A percentile compares a stretch with the other conserved stretches of the same genome.
Evolutionary conservation across 1,140 invertebrate genomes (phyloP).

Genomic region (Lepidurus apus): DNA sequence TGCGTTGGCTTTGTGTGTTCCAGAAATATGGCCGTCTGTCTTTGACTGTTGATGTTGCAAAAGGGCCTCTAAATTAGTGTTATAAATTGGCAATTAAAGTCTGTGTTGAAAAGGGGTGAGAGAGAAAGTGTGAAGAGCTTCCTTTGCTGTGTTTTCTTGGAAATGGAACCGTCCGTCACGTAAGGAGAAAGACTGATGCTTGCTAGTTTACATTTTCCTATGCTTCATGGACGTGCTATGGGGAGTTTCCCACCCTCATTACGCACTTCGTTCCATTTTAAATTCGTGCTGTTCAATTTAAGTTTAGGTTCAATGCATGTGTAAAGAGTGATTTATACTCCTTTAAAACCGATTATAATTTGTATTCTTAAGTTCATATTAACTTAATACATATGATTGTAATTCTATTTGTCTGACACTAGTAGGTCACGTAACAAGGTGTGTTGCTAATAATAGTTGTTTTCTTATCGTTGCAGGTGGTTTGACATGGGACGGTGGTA

Average conservation of each 20-base stretch:
- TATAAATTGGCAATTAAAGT: neutral
- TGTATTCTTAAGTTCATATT: too few relatives aligned
- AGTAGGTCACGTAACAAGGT: neutral
- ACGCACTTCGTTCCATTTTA: too few relatives aligned
- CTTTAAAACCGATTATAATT: too few relatives aligned
- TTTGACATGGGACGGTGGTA: neutral
- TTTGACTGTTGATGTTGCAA: conserved; percentile 9
- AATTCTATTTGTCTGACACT: neutral
- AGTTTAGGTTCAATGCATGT: too few relatives aligned
- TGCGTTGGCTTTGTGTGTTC: neutral
- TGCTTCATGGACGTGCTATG: too few relatives aligned
- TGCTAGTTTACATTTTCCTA: too few relatives aligned
- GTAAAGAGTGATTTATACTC: too few relatives aligned
- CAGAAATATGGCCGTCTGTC: conserved; percentile 16
- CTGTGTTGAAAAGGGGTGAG: neutral
- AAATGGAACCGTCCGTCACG: too few relatives aligned
- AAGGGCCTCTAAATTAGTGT: neutral
- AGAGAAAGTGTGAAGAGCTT: neutral
- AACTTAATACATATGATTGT: neutral
- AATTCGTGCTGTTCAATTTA: too few relatives aligned
- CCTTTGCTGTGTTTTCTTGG: too few relatives aligned
- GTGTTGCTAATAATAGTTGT: neutral
- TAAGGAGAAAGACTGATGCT: too few relatives aligned
- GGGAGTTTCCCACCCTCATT: too few relatives aligned
- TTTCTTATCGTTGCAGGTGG: neutral